Base-by-base conservation (phyloP, 1,140 invertebrate species). In the Lepidurus packardi region DNA sequence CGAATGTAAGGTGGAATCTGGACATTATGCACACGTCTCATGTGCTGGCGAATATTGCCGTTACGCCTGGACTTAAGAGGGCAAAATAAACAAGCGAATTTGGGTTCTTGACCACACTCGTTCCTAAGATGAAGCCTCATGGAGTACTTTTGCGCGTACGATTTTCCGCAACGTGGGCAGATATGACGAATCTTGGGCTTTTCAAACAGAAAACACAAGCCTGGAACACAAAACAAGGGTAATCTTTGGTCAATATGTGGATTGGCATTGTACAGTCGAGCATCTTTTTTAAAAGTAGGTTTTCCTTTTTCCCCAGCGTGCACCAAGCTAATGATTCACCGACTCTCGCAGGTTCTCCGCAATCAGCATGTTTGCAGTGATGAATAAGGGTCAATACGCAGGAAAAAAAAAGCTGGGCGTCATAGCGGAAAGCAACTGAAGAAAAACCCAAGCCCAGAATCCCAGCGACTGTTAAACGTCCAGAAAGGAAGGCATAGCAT, bases 61-160 rank as follows among this genome's bases (percentile, higher is more conserved):
- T 81, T 81, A 79, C 81, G 81, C 77, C 81, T 81, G 80, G 81
- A 81, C 76, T 81, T 81, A 79, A 80, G 81, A 77, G 81, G 81
- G 80, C 84, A 85, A 44, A 80, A 80, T 3, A 76, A 77, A 77
- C 85, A 86, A 24, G 80, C 80, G 79, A 89, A 88, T 81, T 87
- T 86, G 16, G 81, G 81, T 65, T 81, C 81, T 53, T 80, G 80
- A 74, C 81, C 81, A 73, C 81, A 81, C 79, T 81, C 82, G 80
- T 80, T 81, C 79, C 80, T 80, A 77, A 80, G 79, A 78, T 82
- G 81, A 78, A 81, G 81, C 47, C 81, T 81, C 44, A 81, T 77
- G 42, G 80, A 80, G 78, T 82, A 80, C 13, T 81, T 79, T 25
- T 80, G 81, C 77, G 80, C 80, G 80, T 82, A 82, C 75, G 81